phyloP scores from a whole-genome alignment of 1,140 invertebrate species.

The Lucilia sericata region DNA sequence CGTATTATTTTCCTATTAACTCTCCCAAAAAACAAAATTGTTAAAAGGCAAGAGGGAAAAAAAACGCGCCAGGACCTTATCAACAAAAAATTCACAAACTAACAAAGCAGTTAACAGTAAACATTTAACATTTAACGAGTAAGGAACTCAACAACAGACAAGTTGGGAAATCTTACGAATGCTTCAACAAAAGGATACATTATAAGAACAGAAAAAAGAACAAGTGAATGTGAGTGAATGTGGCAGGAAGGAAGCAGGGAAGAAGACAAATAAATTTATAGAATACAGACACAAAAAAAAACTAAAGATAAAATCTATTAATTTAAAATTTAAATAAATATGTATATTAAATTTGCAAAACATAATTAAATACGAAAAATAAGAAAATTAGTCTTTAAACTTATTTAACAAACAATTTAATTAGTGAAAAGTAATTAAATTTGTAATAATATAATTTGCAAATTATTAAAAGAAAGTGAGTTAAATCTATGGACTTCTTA shows the following conservation, averaged over 20 bases:
- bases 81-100: not conserved
- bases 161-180: not conserved
- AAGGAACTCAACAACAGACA: constrained; percentile 2
- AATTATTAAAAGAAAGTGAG: too few species aligned
- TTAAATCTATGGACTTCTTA: too few species aligned
- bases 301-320: not conserved
- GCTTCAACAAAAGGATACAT: constrained; percentile 1
- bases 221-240: not conserved
- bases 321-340: not conserved
- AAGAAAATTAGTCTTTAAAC: too few species aligned
- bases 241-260: not conserved
- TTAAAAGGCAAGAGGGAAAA: not conserved
- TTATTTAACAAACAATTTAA: too few species aligned
- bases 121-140: constrained; percentile 35
- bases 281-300: constrained; percentile 16
- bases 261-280: constrained; percentile 6
- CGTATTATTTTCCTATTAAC: constrained; percentile 15
- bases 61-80: constrained; percentile 34
- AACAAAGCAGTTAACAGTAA: constrained; percentile 43
- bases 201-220: not conserved
- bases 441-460: too few species aligned
- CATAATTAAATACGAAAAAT: too few species aligned
- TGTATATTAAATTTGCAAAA: not conserved
- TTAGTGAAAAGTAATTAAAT: too few species aligned
- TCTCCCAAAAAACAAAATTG: not conserved